Evolutionary conservation across 1,140 invertebrate genomes (phyloP).

Genomic region (Drosophila azteca): DNA sequence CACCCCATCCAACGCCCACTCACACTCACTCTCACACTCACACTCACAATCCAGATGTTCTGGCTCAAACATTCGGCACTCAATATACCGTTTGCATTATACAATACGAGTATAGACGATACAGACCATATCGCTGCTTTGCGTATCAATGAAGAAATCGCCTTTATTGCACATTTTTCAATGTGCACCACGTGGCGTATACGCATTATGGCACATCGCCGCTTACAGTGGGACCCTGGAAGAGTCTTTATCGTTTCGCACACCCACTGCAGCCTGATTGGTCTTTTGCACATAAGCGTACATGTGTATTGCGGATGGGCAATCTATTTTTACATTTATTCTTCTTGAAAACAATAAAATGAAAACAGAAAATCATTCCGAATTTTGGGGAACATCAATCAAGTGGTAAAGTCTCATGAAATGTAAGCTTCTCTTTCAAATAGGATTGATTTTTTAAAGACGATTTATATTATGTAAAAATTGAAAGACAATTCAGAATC

Average conservation of each 20-base stretch:
- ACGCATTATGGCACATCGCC: constrained; percentile 34
- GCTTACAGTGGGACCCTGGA: constrained; percentile 16
- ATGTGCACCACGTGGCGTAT: constrained; percentile 50
- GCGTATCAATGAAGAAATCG: constrained; percentile 74
- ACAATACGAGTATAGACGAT: constrained; percentile 36
- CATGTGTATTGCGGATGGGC: not conserved
- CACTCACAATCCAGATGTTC: constrained; percentile 4
- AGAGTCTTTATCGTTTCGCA: not conserved
- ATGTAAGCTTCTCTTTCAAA: too few relatives aligned
- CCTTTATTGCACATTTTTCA: constrained; percentile 74
- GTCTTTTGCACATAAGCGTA: too few relatives aligned
- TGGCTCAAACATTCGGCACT: constrained; percentile 37
- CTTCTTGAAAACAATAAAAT: too few relatives aligned
- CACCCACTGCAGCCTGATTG: not conserved
- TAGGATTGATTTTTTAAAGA: too few relatives aligned
- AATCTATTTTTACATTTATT: too few relatives aligned
- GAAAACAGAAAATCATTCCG: too few relatives aligned
- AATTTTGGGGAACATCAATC: too few relatives aligned
- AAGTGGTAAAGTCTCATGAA: too few relatives aligned
- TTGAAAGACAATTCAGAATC: too few relatives aligned
- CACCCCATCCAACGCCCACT: too few relatives aligned
- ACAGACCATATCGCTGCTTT: constrained; percentile 58
- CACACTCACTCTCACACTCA: not conserved
- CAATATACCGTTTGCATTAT: constrained; percentile 53
- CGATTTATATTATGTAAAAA: too few relatives aligned